These are phyloP conservation scores for Sebastes iracundus DNA, from an alignment of 2,797 vertebrate species.

Conservation along the genomic window DNA sequence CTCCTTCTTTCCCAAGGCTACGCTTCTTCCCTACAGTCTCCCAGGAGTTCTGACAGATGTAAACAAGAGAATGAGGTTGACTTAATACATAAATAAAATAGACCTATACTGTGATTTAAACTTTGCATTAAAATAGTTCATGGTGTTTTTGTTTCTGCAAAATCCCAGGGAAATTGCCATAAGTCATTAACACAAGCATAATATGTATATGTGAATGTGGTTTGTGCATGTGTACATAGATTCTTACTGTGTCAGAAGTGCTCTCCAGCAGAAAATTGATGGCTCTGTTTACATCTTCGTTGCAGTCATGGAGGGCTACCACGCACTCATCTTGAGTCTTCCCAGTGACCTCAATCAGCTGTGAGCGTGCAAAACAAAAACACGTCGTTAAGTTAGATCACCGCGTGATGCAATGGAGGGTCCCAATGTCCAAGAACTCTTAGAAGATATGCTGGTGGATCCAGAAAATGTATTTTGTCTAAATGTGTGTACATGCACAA, in stretches of 20 bases:
- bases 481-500: neutral
- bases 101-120: neutral
- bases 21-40: conserved; percentile 98
- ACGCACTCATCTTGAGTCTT: conserved; percentile 97
- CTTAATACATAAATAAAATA: neutral
- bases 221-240: neutral
- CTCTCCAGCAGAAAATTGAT: conserved; percentile 97
- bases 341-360: conserved; percentile 98
- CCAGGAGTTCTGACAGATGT: conserved; percentile 89
- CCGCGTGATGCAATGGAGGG: neutral
- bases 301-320: conserved; percentile 97
- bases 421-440: neutral
- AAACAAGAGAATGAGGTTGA: neutral
- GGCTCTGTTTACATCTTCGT: conserved; percentile 96
- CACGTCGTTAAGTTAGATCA: neutral
- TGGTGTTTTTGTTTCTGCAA: neutral
- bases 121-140: neutral
- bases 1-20: conserved; percentile 90
- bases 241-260: conserved; percentile 89
- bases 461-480: neutral
- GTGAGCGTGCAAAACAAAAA: neutral
- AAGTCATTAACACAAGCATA: neutral
- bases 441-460: neutral
- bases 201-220: neutral
- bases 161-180: neutral